Evolutionary conservation across 2,797 vertebrate genomes (phyloP).

Genomic region (Hafferia zeledoni): DNA sequence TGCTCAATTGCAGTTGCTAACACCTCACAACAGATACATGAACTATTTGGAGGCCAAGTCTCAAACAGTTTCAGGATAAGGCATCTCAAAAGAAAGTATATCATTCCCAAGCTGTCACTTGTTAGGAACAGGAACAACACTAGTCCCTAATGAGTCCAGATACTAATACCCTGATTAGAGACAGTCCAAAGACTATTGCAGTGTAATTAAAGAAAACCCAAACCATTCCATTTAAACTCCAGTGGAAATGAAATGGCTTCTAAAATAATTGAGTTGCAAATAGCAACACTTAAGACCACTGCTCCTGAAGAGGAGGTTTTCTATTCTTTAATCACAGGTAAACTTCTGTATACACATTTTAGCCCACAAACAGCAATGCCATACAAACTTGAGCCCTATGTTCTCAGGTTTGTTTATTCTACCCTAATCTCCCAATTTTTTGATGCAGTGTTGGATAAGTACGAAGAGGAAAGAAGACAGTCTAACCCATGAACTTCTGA

Average conservation of each 20-base stretch:
- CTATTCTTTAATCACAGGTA: neutral
- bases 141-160: neutral
- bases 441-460: neutral
- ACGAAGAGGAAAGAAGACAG: neutral
- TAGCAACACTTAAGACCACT: neutral
- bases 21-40: neutral
- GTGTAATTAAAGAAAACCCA: neutral
- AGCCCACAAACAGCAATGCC: neutral
- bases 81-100: neutral
- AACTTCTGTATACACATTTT: neutral
- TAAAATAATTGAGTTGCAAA: neutral
- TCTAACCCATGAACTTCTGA: fast-evolving
- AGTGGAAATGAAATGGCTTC: neutral
- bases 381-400: neutral
- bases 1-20: neutral
- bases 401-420: neutral
- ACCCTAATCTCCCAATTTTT: neutral
- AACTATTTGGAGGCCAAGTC: neutral
- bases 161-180: neutral
- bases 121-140: neutral
- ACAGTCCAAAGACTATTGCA: fast-evolving
- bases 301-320: neutral
- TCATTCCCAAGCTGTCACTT: neutral
- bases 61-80: neutral
- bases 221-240: neutral